Base-by-base conservation (phyloP, 2,888 invertebrate genomes). In the Zonitis immaculata region DNA sequence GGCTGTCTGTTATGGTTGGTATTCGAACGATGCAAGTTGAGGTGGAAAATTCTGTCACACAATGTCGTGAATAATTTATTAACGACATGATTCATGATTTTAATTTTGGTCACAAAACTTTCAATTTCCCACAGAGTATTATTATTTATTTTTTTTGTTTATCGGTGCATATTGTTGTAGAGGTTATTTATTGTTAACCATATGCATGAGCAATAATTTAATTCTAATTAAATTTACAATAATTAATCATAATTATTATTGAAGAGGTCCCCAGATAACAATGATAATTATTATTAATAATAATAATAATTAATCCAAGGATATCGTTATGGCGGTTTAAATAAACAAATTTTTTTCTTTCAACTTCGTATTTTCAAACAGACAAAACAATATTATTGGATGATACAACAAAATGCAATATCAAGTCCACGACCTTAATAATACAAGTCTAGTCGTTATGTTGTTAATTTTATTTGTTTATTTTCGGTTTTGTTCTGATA, bases 371-470 rank as follows among this genome's bases (percentile, higher is more conserved):
- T n/a, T n/a, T n/a, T n/a, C n/a, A n/a, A 35, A 46, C 46, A 51
- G 51, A 51, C 51, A 51, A 20, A 51, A 51, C 51, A 51, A 52
- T 44, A 52, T 32, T 30, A 47, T n/a, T n/a, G n/a, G 44, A 25
- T 52, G 52, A 52, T 49, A 52, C 44, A 30, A 44, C 22, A 44
- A n/a, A n/a, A n/a, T n/a, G 44, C 30, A 46, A 28, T 46, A 46
- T 46, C 46, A 46, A 18, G 28, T 27, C 46, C 46, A 46, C 65
- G 65, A 66, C 66, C 66, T 65, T n/a, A n/a, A n/a, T 65, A 63
- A 65, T 66, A 62, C 65, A 64, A 65, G 65, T 27, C 22, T 32
- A 32, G 32, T 32, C 32, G 32, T 6, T 8, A 12, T 30, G 30
- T 30, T 30, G 30, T 30, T 30, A 6, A 12, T 30, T n/a, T 14